Conservation (phyloP, 2,888 invertebrate species). For the Brachyopa scutellaris region DNA sequence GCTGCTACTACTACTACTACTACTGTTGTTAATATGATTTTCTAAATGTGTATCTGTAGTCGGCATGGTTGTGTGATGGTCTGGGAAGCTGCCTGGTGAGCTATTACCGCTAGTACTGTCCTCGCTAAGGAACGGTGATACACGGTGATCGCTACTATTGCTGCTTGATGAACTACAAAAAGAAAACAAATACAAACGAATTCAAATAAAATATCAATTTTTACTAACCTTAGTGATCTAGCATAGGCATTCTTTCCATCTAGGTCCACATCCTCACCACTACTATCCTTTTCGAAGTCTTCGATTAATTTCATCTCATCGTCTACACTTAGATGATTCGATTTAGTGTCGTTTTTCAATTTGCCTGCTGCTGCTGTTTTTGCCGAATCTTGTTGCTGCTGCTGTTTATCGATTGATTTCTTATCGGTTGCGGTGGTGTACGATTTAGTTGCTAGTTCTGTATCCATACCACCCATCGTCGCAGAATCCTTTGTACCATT, state of each 20-base stretch:
- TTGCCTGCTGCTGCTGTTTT: slow-evolving; percentile 83
- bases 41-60: slow-evolving; percentile 72
- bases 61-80: slow-evolving; percentile 73
- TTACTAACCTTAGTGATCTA: slow-evolving; percentile 74
- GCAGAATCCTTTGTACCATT: slow-evolving; percentile 69
- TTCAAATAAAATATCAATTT: background rate
- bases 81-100: slow-evolving; percentile 78
- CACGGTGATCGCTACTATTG: slow-evolving; percentile 74
- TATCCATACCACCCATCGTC: slow-evolving; percentile 60
- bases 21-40: slow-evolving; percentile 61
- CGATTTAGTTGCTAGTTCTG: slow-evolving; percentile 39
- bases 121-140: slow-evolving; percentile 65
- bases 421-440: slow-evolving; percentile 69
- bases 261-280: slow-evolving; percentile 51
- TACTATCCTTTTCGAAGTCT: slow-evolving; percentile 74
- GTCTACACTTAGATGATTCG: slow-evolving; percentile 77
- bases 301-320: slow-evolving; percentile 76
- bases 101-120: slow-evolving; percentile 78
- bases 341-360: slow-evolving; percentile 75
- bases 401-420: slow-evolving; percentile 77
- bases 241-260: slow-evolving; percentile 74
- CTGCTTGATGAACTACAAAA: slow-evolving; percentile 64
- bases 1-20: slow-evolving; percentile 50
- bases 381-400: slow-evolving; percentile 81
- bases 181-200: background rate